Base-by-base conservation (phyloP, 2,888 invertebrate species). In the Achlya flavicornis region DNA sequence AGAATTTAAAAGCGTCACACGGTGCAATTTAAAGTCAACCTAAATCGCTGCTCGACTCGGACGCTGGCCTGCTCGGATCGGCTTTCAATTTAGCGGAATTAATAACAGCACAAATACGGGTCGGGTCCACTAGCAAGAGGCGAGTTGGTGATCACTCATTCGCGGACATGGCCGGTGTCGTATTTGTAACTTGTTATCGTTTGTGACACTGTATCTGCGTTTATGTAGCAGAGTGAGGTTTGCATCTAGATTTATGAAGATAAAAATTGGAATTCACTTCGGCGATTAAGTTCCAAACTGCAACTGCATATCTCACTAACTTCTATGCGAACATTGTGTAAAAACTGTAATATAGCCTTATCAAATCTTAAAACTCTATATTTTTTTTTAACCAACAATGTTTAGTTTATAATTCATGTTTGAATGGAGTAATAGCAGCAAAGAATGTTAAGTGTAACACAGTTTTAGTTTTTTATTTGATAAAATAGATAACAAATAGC, bases 71-170 rank as follows among this genome's bases (percentile, higher is more conserved):
- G 73, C 77, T 70, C 74, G 79, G 80, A 79, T 87, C 84, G 79
- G 82, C 85, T 88, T 89, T 86, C 88, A 87, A 86, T 89, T 88
- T 78, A 82, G 83, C 80, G 77, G 85, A 88, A 88, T 88, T 87
- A 88, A 88, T 88, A 87, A 84, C 87, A 82, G 81, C 81, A 81
- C 78, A 80, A 82, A 82, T 83, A 74, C 75, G 53, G 19, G 53
- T 53, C 53, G 53, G 19, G 53, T 76, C 71, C 70, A 71, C 70
- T 68, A 66, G 64, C 57, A 66, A 68, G 68, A 67, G 67, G 64
- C 72, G 59, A 65, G 65, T 70, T 72, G 73, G 78, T 77, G 72
- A 79, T 76, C 75, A 77, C 71, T 80, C 78, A 79, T 74, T 73
- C 70, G 72, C 64, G 65, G 58, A 60, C 60, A 70, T 61, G 65